A percentile compares a stretch with the other conserved stretches of the same genome.
Conservation (phyloP, 2,888 invertebrate genomes). For the Meandrusa payeni region DNA sequence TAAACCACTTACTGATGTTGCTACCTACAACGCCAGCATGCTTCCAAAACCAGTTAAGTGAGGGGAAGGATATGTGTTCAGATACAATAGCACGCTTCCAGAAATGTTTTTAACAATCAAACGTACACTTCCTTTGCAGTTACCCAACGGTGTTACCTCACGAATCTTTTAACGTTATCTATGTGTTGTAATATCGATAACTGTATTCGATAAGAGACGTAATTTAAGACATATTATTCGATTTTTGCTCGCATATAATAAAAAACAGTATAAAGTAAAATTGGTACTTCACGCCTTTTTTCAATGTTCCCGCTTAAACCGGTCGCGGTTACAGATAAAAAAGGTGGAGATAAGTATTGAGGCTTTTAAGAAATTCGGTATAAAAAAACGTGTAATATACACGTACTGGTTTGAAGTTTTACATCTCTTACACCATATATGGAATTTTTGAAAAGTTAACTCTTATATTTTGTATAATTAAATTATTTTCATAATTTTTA, state of each 20-base stretch:
- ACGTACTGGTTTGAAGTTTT: not conserved
- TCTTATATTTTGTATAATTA: too few relatives aligned
- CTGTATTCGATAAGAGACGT: too few relatives aligned
- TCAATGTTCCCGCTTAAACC: constrained; percentile 2
- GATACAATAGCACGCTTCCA: constrained; percentile 13
- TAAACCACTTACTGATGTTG: constrained; percentile 65
- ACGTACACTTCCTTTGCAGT: constrained; percentile 10
- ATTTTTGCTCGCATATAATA: too few relatives aligned
- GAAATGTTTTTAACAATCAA: constrained; percentile 6
- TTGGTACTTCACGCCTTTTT: constrained; percentile 3
- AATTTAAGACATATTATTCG: too few relatives aligned
- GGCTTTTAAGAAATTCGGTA: constrained; percentile 6
- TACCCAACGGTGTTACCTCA: constrained; percentile 5
- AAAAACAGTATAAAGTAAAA: constrained; percentile 7
- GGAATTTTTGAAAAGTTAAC: too few relatives aligned
- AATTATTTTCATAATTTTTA: not conserved
- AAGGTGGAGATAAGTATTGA: not conserved
- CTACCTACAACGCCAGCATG: constrained; percentile 40
- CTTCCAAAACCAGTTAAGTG: constrained; percentile 28
- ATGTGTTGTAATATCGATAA: too few relatives aligned
- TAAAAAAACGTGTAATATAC: not conserved
- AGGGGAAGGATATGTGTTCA: constrained; percentile 18
- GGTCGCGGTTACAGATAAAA: constrained; percentile 13
- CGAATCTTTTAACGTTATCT: too few relatives aligned
- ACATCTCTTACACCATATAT: not conserved